Evolutionary conservation across 2,888 invertebrate species (phyloP), one percentile per base, ranked within the genome.

Genomic region (Anaspis maculata): DNA sequence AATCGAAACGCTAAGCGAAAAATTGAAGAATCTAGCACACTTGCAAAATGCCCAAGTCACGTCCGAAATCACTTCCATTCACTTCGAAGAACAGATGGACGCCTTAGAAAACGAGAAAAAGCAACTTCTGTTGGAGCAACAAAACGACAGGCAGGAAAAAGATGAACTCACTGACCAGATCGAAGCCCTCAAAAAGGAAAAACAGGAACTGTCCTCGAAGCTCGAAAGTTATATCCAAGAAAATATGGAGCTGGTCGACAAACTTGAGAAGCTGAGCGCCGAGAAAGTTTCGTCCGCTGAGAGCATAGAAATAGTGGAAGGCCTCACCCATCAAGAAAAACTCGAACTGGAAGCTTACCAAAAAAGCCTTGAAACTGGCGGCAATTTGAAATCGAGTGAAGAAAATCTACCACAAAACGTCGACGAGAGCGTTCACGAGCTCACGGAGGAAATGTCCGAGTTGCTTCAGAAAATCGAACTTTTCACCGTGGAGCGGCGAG

Each of bases 21-120:
- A 72, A 57, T 56, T 77, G 32, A 71, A 72, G 19, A 76, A 76
- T 46, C 70, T 77, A 35, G 71, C 76, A 26, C 72, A 75, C 46
- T 64, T 77, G 3, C 76, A 81, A 61, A 78, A 71, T 62, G 30
- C 74, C 32, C 76, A 79, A 55, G 83, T 87, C n/a, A 76, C 76
- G 14, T 77, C 83, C 1, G 84, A 88, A 68, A 79, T 88, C 56
- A 79, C 77, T 47, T 77, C 80, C 4, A 80, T 84, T 21, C 82
- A 86, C 51, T 62, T 85, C 39, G 88, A 89, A 61, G 87, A 88
- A 59, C 78, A 83, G 58, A 65, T 84, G 27, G 82, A 64, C 51
- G 63, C 69, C 34, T 53, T 78, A 3, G 66, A 68, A 42, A 64
- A 64, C 16, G 67, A 71, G 38, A 73, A 71, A 46, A 66, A 66